phyloP scores from a whole-genome alignment of 2,113 vertebrate genomes.

The Campylorhamphus procurvoides region DNA sequence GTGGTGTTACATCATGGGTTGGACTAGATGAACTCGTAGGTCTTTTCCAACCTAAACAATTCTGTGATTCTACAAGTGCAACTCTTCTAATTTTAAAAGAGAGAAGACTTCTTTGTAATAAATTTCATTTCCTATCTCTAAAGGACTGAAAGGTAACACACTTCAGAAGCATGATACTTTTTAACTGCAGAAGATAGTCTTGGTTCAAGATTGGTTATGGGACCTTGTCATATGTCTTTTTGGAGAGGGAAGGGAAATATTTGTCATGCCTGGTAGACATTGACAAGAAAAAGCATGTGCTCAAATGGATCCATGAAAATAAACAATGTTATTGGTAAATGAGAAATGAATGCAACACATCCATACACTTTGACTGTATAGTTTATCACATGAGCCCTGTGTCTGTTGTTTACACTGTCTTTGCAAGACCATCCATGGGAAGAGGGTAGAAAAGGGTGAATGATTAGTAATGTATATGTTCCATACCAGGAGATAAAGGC shows the following conservation, averaged over 20 bases:
- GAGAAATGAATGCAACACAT: not conserved
- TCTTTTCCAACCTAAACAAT: not conserved
- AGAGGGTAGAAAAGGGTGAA: not conserved
- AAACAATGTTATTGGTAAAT: not conserved
- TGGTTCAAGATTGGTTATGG: not conserved
- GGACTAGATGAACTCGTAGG: not conserved
- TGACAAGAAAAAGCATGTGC: not conserved
- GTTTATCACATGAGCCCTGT: not conserved
- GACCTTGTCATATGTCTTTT: not conserved
- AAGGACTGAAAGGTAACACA: not conserved
- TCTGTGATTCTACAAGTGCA: not conserved
- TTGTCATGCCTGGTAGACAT: not conserved
- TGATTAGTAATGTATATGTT: not conserved
- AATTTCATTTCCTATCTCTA: not conserved
- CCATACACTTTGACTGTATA: not conserved
- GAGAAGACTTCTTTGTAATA: not conserved
- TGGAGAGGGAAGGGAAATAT: not conserved
- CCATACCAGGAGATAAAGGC: not conserved
- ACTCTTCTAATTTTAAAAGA: not conserved
- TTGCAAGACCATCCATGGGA: not conserved
- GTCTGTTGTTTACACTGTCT: not conserved
- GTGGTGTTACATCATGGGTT: not conserved
- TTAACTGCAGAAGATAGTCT: not conserved
- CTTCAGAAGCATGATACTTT: not conserved
- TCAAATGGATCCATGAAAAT: not conserved